phyloP scores from a whole-genome alignment of 2,888 invertebrate genomes.

The Cyaniris semiargus region DNA sequence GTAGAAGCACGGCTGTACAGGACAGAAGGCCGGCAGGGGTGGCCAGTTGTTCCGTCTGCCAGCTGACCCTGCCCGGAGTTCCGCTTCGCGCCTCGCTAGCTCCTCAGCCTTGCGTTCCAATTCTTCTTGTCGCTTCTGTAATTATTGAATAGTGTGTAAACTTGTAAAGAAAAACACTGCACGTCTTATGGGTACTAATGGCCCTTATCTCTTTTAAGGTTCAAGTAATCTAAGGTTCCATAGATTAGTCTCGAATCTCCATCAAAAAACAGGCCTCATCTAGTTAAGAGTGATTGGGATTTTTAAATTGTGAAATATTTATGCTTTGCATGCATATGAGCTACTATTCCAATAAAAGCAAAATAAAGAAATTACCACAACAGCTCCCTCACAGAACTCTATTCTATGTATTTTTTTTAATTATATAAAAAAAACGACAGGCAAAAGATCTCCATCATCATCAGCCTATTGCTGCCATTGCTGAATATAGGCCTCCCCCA shows the following conservation, averaged over 20 bases:
- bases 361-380: neutral
- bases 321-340: neutral
- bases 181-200: no score
- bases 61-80: slow-evolving; percentile 84
- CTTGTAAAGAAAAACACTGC: no score
- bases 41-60: slow-evolving; percentile 98
- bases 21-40: slow-evolving; percentile 95
- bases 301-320: neutral
- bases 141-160: slow-evolving; percentile 46
- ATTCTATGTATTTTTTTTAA: neutral
- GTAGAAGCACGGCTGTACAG: slow-evolving; percentile 98
- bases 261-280: no score
- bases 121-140: slow-evolving; percentile 92
- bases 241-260: no score
- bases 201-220: no score
- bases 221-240: no score
- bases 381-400: neutral
- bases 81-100: slow-evolving; percentile 92
- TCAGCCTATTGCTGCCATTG: no score
- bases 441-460: no score
- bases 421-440: neutral
- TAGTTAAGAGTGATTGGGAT: neutral
- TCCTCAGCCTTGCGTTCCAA: slow-evolving; percentile 95
- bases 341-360: neutral
- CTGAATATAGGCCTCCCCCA: no score